Evolutionary conservation across 1,140 invertebrate genomes (phyloP).

Genomic region (Drosophila mauritiana): DNA sequence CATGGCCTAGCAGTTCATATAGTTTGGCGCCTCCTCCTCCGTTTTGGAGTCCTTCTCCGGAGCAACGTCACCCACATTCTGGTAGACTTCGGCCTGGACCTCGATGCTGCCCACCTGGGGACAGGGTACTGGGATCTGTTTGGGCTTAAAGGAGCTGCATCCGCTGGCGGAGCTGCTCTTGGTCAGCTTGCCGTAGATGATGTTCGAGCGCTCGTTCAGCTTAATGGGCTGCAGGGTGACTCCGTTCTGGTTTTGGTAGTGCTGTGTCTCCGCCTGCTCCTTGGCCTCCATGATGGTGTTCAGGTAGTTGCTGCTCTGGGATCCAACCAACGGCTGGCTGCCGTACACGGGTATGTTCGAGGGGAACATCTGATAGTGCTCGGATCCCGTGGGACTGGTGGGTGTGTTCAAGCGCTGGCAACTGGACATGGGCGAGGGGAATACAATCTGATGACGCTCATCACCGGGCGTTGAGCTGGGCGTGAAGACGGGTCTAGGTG

Average conservation of each 20-base stretch:
- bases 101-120: constrained; percentile 73
- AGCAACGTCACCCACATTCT: constrained; percentile 63
- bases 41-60: constrained; percentile 24
- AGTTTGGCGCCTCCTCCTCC: constrained; percentile 63
- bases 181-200: constrained; percentile 79
- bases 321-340: constrained; percentile 57
- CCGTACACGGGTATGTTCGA: constrained; percentile 83
- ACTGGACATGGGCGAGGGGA: constrained; percentile 77
- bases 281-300: constrained; percentile 83
- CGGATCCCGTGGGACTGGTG: constrained; percentile 76
- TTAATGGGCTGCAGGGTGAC: constrained; percentile 83
- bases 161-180: constrained; percentile 56
- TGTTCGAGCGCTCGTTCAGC: constrained; percentile 77
- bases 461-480: constrained; percentile 79
- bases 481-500: constrained; percentile 85
- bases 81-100: constrained; percentile 80
- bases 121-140: constrained; percentile 56
- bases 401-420: constrained; percentile 72
- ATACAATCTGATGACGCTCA: constrained; percentile 76
- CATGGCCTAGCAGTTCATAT: constrained; percentile 78
- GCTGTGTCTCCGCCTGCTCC: constrained; percentile 66
- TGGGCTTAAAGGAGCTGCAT: constrained; percentile 83
- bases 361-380: constrained; percentile 84
- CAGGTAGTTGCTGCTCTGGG: constrained; percentile 72
- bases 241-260: constrained; percentile 72